These are phyloP conservation scores for Sebastes matsubarae DNA, from an alignment of 2,797 vertebrate species.

Conservation along the genomic window DNA sequence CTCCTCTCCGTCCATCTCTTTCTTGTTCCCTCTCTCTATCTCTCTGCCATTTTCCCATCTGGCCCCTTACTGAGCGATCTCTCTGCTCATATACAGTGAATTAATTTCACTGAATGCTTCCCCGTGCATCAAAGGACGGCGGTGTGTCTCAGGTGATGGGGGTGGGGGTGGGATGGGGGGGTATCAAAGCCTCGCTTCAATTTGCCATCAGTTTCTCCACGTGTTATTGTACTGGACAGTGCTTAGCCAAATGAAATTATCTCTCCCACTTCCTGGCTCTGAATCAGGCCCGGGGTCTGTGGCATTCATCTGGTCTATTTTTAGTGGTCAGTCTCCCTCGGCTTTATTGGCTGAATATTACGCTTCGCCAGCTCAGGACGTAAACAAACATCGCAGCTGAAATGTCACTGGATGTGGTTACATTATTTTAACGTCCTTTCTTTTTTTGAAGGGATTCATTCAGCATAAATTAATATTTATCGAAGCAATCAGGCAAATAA, in stretches of 20 bases:
- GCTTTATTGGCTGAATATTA: constrained; percentile 52
- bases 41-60: not conserved
- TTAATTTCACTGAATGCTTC: constrained; percentile 58
- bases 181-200: constrained; percentile 43
- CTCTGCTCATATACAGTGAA: constrained; percentile 21
- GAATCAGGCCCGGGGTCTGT: constrained; percentile 44
- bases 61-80: not conserved
- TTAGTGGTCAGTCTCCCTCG: constrained; percentile 57
- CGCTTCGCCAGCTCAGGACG: constrained; percentile 46
- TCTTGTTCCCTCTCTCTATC: not conserved
- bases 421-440: constrained; percentile 13
- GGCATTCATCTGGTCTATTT: constrained; percentile 65
- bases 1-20: not conserved
- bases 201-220: constrained; percentile 40
- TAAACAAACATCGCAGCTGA: constrained; percentile 58
- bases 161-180: not conserved
- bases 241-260: constrained; percentile 62
- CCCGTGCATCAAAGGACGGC: constrained; percentile 35
- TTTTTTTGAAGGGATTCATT: constrained; percentile 13
- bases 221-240: constrained; percentile 27
- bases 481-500: constrained; percentile 1
- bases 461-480: constrained; percentile 2
- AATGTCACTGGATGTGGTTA: constrained; percentile 49
- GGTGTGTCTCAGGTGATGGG: constrained; percentile 50
- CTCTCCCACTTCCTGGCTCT: constrained; percentile 15